Evolutionary conservation across 2,113 vertebrate genomes (phyloP).

Genomic region (Tricholaema leucomelas): DNA sequence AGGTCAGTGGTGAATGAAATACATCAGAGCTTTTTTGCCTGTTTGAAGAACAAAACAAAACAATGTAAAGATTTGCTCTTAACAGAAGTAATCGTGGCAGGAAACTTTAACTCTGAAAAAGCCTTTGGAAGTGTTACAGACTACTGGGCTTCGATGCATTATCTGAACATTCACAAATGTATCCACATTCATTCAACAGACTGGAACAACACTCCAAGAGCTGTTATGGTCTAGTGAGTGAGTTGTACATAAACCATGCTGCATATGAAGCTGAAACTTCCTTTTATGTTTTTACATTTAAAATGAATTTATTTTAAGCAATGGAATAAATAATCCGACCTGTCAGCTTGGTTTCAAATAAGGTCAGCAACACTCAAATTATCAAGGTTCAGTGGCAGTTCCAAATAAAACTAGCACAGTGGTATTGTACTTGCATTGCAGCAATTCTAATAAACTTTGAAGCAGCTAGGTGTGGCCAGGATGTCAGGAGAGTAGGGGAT

Average conservation of each 20-base stretch:
- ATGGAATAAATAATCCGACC: neutral
- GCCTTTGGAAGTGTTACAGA: slow-evolving; percentile 32
- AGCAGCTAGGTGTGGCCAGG: neutral
- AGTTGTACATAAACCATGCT: slow-evolving; percentile 3
- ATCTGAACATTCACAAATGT: slow-evolving; percentile 51
- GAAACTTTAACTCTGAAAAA: slow-evolving; percentile 41
- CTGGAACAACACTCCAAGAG: neutral
- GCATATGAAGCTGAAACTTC: neutral
- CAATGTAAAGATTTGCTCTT: slow-evolving; percentile 41
- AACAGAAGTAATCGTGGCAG: neutral
- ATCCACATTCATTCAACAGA: neutral
- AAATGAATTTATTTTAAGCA: slow-evolving; percentile 10
- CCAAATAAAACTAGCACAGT: neutral
- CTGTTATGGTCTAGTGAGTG: neutral
- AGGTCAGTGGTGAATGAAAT: slow-evolving; percentile 25
- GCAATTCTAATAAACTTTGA: neutral
- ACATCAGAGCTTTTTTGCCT: neutral
- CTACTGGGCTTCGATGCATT: slow-evolving; percentile 37
- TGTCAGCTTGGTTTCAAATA: neutral
- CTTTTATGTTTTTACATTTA: neutral
- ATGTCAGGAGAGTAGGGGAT: neutral
- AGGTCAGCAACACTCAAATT: neutral
- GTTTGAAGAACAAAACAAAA: neutral
- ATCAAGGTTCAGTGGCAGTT: neutral
- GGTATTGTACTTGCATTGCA: neutral